Evolutionary conservation across 2,113 vertebrate genomes (phyloP).

Genomic region (Hemicordylus capensis): DNA sequence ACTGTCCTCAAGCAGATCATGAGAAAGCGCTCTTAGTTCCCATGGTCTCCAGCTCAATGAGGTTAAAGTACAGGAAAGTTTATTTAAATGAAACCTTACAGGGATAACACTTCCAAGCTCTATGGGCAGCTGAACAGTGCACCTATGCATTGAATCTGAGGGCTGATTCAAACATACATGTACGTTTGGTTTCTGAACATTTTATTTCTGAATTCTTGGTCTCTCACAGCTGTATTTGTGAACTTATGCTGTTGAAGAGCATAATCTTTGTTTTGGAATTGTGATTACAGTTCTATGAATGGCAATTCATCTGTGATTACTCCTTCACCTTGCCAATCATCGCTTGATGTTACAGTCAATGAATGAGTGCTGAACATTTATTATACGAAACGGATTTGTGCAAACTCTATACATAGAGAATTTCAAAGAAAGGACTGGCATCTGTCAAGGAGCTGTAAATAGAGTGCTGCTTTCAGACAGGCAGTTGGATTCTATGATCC

Average conservation of each 20-base stretch:
- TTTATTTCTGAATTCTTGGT: background rate
- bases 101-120: background rate
- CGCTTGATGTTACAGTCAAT: background rate
- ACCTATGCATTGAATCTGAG: background rate
- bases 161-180: background rate
- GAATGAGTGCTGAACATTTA: background rate
- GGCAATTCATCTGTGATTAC: too few relatives aligned
- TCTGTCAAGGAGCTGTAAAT: background rate
- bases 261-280: background rate
- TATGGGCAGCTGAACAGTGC: background rate
- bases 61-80: background rate
- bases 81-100: background rate
- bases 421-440: background rate
- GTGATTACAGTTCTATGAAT: background rate
- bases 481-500: background rate
- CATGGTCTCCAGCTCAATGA: background rate
- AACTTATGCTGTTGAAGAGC: background rate
- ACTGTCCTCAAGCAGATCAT: too few relatives aligned
- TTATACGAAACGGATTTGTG: background rate
- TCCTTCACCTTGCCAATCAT: background rate
- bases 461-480: background rate
- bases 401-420: background rate
- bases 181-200: background rate
- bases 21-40: too few relatives aligned
- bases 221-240: too few relatives aligned